Conservation (phyloP, 2,888 invertebrate species). For the Nephrotoma guestfalica region DNA sequence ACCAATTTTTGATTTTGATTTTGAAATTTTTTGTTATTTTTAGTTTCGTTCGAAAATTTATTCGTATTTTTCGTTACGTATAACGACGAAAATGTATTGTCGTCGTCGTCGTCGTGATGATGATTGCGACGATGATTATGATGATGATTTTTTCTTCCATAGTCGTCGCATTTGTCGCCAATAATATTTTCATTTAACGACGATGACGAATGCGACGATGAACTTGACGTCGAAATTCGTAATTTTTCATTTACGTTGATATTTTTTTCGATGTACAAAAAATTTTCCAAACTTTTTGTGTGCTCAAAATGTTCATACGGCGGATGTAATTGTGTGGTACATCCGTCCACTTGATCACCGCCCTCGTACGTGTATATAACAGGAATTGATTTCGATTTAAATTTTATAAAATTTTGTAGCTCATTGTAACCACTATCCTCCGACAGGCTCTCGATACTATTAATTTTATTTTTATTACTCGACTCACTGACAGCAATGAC, state of each 20-base stretch:
- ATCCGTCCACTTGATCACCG: neutral
- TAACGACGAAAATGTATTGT: neutral
- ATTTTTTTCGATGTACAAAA: neutral
- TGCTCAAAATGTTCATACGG: neutral
- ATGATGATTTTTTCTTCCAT: neutral
- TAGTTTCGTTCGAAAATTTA: slow-evolving; percentile 2
- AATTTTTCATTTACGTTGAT: neutral
- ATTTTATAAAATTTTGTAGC: slow-evolving; percentile 5
- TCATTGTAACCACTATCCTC: slow-evolving; percentile 70
- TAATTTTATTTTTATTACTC: slow-evolving; percentile 26
- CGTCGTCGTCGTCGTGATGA: neutral
- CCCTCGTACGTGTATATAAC: neutral
- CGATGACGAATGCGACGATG: neutral
- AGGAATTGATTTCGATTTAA: slow-evolving; percentile 34
- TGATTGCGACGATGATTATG: neutral
- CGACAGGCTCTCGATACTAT: slow-evolving; percentile 62
- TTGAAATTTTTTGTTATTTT: neutral
- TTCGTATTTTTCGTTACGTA: slow-evolving; percentile 1
- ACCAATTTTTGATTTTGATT: neutral
- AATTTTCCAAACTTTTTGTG: slow-evolving; percentile 2
- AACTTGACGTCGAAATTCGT: neutral
- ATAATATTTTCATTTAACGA: neutral
- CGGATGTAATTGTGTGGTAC: neutral
- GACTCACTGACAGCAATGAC: neutral
- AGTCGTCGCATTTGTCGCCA: neutral